Evolutionary conservation across 2,888 invertebrate species (phyloP), one percentile per base, ranked within the genome.

Genomic region (Parnassius glacialis): DNA sequence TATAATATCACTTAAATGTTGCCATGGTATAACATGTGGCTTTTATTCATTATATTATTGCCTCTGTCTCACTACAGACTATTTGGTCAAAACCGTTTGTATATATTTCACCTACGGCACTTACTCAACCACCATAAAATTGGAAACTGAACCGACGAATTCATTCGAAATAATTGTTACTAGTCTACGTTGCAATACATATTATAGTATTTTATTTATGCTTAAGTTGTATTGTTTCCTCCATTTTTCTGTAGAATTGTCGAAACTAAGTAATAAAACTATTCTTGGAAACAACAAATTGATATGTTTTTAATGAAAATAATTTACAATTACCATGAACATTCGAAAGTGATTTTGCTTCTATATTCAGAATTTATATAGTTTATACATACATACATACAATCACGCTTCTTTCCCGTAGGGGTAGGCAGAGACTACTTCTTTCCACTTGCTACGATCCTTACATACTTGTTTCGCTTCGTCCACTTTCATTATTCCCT

Each of bases 41-140:
- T 12, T 62, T 62, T 20, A 47, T 55, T 45, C 45, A 62, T 43
- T 52, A 59, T 55, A 62, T 59, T 58, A 50, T 51, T 25, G 12
- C 5, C 25, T 51, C 34, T 41, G 45, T 63, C 62, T 59, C 51
- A 51, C 52, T 61, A 52, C 59, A 58, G 58, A 62, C 52, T 56
- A 61, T 67, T 65, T 53, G 51, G 60, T 67, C 59, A 65, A 64
- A 65, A 64, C 58, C 62, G 62, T 61, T 66, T 65, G 68, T 64
- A 66, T 67, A 66, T 69, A 69, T 72, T 74, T 69, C 71, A 68
- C 70, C 72, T 70, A 68, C 71, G 70, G 72, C 72, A 74, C 79
- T 75, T 87, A 87, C 80, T 74, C 86, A 87, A 84, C 89, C 89
- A 89, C 88, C 85, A 89, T 90, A 84, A 89, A 90, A 90, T 90